Conservation (phyloP, 2,888 invertebrate genomes). For the Atrina japonica region DNA sequence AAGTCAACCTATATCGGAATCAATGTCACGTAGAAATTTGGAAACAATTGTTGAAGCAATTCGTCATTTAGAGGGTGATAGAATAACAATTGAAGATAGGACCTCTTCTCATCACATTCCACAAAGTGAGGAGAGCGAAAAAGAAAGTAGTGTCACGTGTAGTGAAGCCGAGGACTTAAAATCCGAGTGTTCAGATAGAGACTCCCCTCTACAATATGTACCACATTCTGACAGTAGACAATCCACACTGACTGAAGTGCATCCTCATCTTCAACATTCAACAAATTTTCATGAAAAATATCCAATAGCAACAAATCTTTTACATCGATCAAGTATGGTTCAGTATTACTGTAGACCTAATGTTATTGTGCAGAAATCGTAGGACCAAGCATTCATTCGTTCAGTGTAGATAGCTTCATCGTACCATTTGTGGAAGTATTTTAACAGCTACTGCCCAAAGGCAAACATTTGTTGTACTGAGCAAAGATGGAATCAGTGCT, state of each 20-base stretch:
- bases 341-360: constrained; percentile 71
- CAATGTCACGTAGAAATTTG: constrained; percentile 93
- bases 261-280: constrained; percentile 24
- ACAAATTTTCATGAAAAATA: constrained; percentile 63
- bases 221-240: constrained; percentile 8
- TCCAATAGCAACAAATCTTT: constrained; percentile 66
- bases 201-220: constrained; percentile 55
- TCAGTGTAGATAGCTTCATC: constrained; percentile 17
- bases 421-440: neutral
- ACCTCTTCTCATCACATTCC: constrained; percentile 45
- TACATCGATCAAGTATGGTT: constrained; percentile 67
- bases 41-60: constrained; percentile 99
- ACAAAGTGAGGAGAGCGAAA: constrained; percentile 68
- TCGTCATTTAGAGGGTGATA: constrained; percentile 96
- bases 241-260: constrained; percentile 36
- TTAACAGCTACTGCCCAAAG: constrained; percentile 4
- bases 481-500: constrained; percentile 2
- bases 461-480: neutral
- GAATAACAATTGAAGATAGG: constrained; percentile 47
- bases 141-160: constrained; percentile 54
- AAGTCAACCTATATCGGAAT: constrained; percentile 30
- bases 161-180: constrained; percentile 70
- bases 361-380: constrained; percentile 76
- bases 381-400: constrained; percentile 22
- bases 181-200: constrained; percentile 66